Evolutionary conservation across 35 echinoderm and acorn worm genomes (phyloP).

Genomic region (Heliocidaris tuberculata): DNA sequence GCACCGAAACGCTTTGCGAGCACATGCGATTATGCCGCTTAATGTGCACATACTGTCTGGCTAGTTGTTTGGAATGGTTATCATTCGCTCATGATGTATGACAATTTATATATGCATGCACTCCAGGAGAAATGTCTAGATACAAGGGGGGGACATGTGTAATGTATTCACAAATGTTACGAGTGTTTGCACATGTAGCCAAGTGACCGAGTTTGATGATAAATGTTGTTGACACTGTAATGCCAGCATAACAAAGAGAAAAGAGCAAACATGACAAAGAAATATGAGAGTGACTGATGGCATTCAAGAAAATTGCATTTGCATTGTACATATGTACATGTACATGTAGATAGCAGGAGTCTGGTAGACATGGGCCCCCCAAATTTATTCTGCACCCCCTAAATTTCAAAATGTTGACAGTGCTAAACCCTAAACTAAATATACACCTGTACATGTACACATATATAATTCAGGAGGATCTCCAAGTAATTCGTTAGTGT

Average conservation of each 20-base stretch:
- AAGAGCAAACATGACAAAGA: neutral
- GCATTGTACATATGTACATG: neutral
- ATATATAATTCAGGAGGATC: no score
- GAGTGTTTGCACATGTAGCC: neutral
- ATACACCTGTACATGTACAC: no score
- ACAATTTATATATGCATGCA: neutral
- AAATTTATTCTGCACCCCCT: no score
- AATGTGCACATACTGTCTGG: neutral
- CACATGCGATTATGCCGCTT: neutral
- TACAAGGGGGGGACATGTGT: neutral
- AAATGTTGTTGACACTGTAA: neutral
- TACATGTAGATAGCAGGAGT: neutral
- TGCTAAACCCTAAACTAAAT: no score
- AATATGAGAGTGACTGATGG: neutral
- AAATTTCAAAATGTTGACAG: no score
- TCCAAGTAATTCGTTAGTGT: no score
- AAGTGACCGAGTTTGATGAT: neutral
- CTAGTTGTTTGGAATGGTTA: constrained; percentile 1
- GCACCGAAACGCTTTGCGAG: neutral
- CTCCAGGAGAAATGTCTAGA: neutral
- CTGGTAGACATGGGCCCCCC: no score
- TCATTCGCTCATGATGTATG: neutral
- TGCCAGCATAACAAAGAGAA: neutral
- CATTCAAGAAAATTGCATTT: no score
- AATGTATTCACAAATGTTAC: neutral